phyloP scores from a whole-genome alignment of 35 echinoderm and acorn worm species.

The Ophioderma brevispina region DNA sequence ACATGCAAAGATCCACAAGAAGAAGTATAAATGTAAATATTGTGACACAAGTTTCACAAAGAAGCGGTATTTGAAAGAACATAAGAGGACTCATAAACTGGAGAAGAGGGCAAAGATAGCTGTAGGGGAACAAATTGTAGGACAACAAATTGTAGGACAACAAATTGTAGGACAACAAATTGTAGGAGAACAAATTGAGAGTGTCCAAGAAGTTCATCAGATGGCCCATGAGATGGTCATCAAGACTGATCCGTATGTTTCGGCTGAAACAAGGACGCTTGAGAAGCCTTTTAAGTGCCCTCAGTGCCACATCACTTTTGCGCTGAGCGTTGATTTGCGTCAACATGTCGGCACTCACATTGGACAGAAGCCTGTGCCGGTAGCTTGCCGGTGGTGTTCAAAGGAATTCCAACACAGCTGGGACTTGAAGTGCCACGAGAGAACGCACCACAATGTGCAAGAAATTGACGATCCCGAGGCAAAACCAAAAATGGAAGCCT shows the following conservation, averaged over 20 bases:
- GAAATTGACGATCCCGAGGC: neutral
- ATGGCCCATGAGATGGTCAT: neutral
- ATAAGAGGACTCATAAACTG: neutral
- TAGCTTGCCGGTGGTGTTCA: neutral
- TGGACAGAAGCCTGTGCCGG: neutral
- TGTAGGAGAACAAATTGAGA: neutral
- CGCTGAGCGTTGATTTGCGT: neutral
- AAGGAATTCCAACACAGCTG: slow-evolving; percentile 1
- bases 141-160: neutral
- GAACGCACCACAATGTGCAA: neutral
- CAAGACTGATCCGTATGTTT: neutral
- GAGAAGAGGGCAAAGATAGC: neutral
- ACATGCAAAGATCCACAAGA: neutral
- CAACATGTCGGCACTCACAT: neutral
- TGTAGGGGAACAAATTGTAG: neutral
- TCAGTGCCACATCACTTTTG: slow-evolving; percentile 2
- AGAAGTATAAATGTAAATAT: neutral
- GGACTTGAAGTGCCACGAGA: neutral
- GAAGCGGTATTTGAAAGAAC: neutral
- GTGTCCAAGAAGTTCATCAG: neutral
- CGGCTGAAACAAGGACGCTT: neutral
- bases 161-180: neutral
- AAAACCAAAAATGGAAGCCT: neutral
- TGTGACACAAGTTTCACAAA: neutral
- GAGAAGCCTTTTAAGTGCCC: neutral